Conservation (phyloP, 1,140 invertebrate species). For the Pseudomyrmex sp. region DNA sequence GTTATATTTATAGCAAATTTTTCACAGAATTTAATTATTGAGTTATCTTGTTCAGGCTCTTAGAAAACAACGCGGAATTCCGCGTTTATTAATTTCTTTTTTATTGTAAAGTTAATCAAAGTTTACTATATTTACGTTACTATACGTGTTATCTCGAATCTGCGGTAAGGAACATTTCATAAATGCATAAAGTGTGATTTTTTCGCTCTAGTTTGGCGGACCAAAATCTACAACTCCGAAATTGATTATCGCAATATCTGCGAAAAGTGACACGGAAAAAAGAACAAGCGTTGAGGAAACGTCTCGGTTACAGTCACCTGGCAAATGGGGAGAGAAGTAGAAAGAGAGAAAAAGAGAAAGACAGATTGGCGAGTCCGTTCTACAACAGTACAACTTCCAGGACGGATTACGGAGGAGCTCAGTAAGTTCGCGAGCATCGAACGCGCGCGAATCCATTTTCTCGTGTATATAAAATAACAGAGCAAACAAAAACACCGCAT, state of each 20-base stretch:
- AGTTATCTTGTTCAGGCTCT: too few species aligned
- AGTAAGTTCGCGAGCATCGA: constrained; percentile 71
- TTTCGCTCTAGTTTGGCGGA: background rate
- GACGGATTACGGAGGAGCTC: constrained; percentile 72
- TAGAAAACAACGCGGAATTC: background rate
- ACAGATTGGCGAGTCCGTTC: constrained; percentile 70
- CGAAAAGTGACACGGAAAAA: constrained; percentile 5
- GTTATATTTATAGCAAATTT: too few species aligned
- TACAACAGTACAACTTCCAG: constrained; percentile 70
- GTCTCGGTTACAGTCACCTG: background rate
- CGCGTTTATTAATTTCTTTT: background rate
- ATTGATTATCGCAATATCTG: background rate
- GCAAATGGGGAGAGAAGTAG: constrained; percentile 28
- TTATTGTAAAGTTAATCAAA: too few species aligned
- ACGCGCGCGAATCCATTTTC: constrained; percentile 30
- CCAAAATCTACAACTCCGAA: background rate
- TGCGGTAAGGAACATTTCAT: too few species aligned
- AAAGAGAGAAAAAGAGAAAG: constrained; percentile 57
- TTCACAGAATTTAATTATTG: too few species aligned
- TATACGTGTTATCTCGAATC: too few species aligned
- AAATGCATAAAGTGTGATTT: too few species aligned
- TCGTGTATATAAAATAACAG: background rate
- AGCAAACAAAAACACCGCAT: background rate
- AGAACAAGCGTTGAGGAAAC: background rate
- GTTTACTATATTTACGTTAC: too few species aligned